Evolutionary conservation across 1,140 invertebrate species (phyloP).

Genomic region (Drosophila lini): DNA sequence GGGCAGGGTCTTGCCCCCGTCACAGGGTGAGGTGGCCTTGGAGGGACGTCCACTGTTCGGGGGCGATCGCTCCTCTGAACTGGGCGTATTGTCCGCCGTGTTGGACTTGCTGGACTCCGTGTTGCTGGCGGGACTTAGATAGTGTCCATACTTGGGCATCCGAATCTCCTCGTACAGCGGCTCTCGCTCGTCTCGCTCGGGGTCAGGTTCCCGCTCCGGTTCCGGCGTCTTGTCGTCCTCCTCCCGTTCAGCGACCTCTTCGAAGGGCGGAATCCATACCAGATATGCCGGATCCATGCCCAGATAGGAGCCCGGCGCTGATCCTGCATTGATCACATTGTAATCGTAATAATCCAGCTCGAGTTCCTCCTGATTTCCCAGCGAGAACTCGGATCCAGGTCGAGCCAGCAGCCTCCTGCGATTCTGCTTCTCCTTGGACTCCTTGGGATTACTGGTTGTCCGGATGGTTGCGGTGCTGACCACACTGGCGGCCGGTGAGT

Average conservation of each 20-base stretch:
- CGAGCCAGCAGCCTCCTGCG: conserved; percentile 88
- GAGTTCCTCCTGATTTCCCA: conserved; percentile 88
- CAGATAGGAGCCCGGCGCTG: conserved; percentile 92
- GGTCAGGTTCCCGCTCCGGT: conserved; percentile 57
- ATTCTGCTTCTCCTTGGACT: conserved; percentile 91
- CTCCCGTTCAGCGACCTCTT: conserved; percentile 85
- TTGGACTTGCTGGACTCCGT: conserved; percentile 84
- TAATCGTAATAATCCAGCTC: conserved; percentile 96
- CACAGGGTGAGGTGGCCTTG: conserved; percentile 69
- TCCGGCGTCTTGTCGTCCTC: conserved; percentile 77
- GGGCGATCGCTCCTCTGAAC: conserved; percentile 65
- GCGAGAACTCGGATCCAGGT: conserved; percentile 90
- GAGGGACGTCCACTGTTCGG: conserved; percentile 61
- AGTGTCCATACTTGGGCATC: conserved; percentile 85
- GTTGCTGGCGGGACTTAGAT: conserved; percentile 86
- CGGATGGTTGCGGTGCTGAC: conserved; percentile 88
- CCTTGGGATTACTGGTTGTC: conserved; percentile 88
- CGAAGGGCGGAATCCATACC: conserved; percentile 93
- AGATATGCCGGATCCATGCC: conserved; percentile 94
- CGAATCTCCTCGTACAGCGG: conserved; percentile 84
- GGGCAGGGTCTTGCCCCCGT: conserved; percentile 30
- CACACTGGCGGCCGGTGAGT: conserved; percentile 87
- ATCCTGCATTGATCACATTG: conserved; percentile 91
- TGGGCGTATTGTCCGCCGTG: conserved; percentile 74
- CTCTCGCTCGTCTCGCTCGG: conserved; percentile 78